phyloP scores from a whole-genome alignment of 2,888 invertebrate genomes.

The Conchocele bisecta region DNA sequence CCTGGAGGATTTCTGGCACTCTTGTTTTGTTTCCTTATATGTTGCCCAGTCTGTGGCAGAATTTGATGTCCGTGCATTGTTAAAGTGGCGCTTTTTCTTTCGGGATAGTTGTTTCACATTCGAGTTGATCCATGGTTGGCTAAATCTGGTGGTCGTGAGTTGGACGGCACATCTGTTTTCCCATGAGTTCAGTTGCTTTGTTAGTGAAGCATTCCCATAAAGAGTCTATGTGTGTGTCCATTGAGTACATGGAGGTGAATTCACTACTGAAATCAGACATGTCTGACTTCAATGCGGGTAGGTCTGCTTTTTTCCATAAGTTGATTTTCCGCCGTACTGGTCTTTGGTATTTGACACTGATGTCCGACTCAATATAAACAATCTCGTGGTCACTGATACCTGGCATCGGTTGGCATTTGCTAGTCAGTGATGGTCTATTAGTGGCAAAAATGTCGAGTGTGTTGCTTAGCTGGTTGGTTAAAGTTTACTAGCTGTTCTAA shows the following conservation, averaged over 20 bases:
- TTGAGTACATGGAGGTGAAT: conserved; percentile 1
- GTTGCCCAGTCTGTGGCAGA: background rate
- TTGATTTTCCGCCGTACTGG: conserved; percentile 5
- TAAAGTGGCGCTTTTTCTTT: conserved; percentile 1
- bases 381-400: conserved; percentile 28
- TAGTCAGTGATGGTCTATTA: conserved; percentile 19
- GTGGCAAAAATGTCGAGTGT: conserved; percentile 22
- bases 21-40: background rate
- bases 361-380: background rate
- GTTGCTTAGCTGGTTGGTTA: conserved; percentile 14
- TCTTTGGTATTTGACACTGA: background rate
- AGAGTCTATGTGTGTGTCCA: background rate
- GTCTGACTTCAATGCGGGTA: conserved; percentile 3
- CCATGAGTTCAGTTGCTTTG: background rate
- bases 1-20: background rate
- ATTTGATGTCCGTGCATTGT: conserved; percentile 3
- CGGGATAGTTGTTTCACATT: background rate
- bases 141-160: no score
- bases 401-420: conserved; percentile 6
- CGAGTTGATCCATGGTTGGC: conserved; percentile 10
- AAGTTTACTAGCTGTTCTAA: background rate
- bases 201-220: background rate
- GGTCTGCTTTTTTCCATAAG: conserved; percentile 18
- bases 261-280: background rate
- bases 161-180: no score